Evolutionary conservation across 2,888 invertebrate species (phyloP), one percentile per base, ranked within the genome.

Genomic region (Andrena minutula): DNA sequence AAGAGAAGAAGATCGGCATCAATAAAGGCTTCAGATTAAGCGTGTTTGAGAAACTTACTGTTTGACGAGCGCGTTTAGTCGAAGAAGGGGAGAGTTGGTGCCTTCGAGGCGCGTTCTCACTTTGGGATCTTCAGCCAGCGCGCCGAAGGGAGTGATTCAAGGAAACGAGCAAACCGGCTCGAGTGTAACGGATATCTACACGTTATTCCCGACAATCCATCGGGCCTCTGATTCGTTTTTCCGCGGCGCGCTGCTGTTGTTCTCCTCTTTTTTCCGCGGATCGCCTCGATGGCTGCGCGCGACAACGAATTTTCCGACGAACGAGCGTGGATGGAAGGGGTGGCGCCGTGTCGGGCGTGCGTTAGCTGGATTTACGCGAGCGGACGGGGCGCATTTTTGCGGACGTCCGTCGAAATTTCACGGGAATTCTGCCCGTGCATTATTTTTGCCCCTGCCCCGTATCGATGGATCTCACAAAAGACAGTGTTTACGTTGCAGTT

Each of bases 241-340:
- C 32, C 58, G 32, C 23, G 35, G 28, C 58, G 35, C n/a, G 26
- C 16, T n/a, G 47, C 12, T 65, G 63, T 65, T 53, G 26, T 26
- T 20, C 20, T 63, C 56, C 41, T 41, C 10, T 53, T 32, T 56
- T 65, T 65, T 56, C 26, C 5, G 28, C 47, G 56, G 28, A 56
- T 66, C 51, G 30, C 16, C 35, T 53, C n/a, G 61, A 49, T 60
- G 49, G 68, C 47, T 76, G n/a, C 51, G 72, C 77, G 78, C 76
- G 85, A 87, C 88, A 87, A 79, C 84, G 87, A 85, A 87, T 88
- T 87, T 88, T 76, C 78, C 72, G 64, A 61, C 79, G 85, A 82
- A 79, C 71, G 68, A 75, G 51, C 86, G 75, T 75, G 66, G 81
- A 82, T 71, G 77, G 75, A 72, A 77, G 73, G 70, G 71, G 71